Evolutionary conservation across 2,888 invertebrate species (phyloP).

Genomic region (Gandaritis pyraliata): DNA sequence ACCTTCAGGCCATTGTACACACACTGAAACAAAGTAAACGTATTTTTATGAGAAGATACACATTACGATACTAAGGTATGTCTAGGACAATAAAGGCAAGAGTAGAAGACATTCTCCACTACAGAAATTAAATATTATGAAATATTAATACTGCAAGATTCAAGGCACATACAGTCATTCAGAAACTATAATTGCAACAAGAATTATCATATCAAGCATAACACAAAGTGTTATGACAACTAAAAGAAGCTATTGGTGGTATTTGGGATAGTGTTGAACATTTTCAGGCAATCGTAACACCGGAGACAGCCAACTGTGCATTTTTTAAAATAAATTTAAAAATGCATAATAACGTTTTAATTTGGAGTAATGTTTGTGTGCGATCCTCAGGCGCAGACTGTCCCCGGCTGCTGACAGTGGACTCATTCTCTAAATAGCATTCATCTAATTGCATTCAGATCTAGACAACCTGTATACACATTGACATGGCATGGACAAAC

Average conservation of each 20-base stretch:
- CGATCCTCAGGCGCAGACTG: conserved; percentile 53
- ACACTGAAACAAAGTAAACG: conserved; percentile 89
- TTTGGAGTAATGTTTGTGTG: conserved; percentile 33
- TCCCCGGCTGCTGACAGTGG: conserved; percentile 72
- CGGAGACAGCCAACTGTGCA: conserved; percentile 66
- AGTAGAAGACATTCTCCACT: conserved; percentile 77
- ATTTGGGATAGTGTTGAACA: conserved; percentile 37
- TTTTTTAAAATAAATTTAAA: conserved; percentile 5
- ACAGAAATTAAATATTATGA: conserved; percentile 68
- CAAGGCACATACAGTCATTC: conserved; percentile 73
- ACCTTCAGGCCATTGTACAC: conserved; percentile 97
- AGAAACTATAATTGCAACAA: conserved; percentile 42
- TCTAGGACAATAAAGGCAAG: conserved; percentile 69
- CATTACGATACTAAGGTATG: conserved; percentile 32
- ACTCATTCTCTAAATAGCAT: conserved; percentile 79
- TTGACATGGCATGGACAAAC: conserved; percentile 76
- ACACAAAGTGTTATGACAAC: conserved; percentile 31
- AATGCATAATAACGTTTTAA: not conserved
- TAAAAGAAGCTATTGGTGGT: conserved; percentile 33
- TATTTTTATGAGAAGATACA: conserved; percentile 31
- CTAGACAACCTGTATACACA: conserved; percentile 76
- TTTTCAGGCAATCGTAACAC: conserved; percentile 61
- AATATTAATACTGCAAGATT: conserved; percentile 72
- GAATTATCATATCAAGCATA: conserved; percentile 29
- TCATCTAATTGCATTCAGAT: conserved; percentile 81